Base-by-base conservation (phyloP, 23 tunicate genomes). In the Halocynthia aurantium region DNA sequence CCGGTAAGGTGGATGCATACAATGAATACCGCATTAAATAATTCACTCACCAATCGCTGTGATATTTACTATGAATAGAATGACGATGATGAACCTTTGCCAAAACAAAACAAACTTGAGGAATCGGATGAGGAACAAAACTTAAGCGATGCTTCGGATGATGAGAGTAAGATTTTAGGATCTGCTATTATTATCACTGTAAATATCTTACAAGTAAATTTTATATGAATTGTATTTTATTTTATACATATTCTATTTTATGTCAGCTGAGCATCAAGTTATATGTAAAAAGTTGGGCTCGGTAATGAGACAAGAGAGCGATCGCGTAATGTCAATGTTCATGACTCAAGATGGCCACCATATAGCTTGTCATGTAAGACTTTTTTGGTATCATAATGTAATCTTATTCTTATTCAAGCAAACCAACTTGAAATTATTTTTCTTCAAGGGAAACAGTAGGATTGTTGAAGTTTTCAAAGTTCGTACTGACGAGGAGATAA, bases 311-410 rank as follows among this genome's bases (percentile, higher is more conserved):
- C 77, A 82, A 65, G 86, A 81, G 50, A 80, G 52, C 7, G 90
- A 85, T 55, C 55, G 97, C 7, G 97, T 90, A 10, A 86, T 81
- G 10, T 50, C 78, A 62, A n/a, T 90, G 76, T 51, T 71, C 9
- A 9, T 84, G 17, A 84, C 80, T 62, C 52, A 52, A 8, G 97
- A 90, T 71, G 90, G 90, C 50, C 62, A 76, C 20, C 61, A 73
- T 49, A 21, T 90, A n/a, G 86, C 63, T 22, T 90, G 97, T 56
- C 97, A 90, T 65, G 92, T 86, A 70, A 49, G 85, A 52, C 8
- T 12, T n/a, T n/a, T 68, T 17, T 2, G 2, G 20, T n/a, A 1
- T 68, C 1, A 68, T 12, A 68, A n/a, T 68, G 12, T 12, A 22
- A 0, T 31, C 44, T 31, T 31, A 31, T 31, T n/a, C n/a, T n/a